Conservation (phyloP, 2,888 invertebrate species). For the Deilephila porcellus region DNA sequence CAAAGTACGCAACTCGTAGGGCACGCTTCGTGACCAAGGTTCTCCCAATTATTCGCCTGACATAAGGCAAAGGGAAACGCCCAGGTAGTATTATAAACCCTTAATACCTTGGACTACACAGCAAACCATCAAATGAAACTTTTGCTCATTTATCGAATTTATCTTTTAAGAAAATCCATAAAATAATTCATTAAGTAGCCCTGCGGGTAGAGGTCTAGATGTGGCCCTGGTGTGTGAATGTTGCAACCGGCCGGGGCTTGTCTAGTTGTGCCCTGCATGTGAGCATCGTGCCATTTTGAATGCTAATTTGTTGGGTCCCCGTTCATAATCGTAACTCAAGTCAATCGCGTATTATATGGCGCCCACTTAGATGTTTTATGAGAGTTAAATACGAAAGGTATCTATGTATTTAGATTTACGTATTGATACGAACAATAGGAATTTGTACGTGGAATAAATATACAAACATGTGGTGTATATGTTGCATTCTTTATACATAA, state of each 20-base stretch:
- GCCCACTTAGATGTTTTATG: slow-evolving; percentile 39
- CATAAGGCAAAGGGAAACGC: too few relatives aligned
- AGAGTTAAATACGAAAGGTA: slow-evolving; percentile 30
- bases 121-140: too few relatives aligned
- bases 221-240: slow-evolving; percentile 33
- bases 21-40: too few relatives aligned
- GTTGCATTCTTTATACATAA: background rate
- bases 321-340: slow-evolving; percentile 53
- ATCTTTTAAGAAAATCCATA: too few relatives aligned
- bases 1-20: too few relatives aligned
- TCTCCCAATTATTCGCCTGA: too few relatives aligned
- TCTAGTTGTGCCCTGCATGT: slow-evolving; percentile 36
- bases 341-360: slow-evolving; percentile 46
- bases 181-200: too few relatives aligned
- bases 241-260: slow-evolving; percentile 29
- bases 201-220: slow-evolving; percentile 13
- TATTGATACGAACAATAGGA: slow-evolving; percentile 13
- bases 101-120: too few relatives aligned
- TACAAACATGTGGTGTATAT: background rate
- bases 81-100: too few relatives aligned
- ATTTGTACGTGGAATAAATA: background rate
- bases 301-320: slow-evolving; percentile 53
- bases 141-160: too few relatives aligned
- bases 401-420: slow-evolving; percentile 19
- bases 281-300: slow-evolving; percentile 56